Evolutionary conservation across 2,888 invertebrate species (phyloP), one percentile per base, ranked within the genome.

Genomic region (Drosophila infuscata): DNA sequence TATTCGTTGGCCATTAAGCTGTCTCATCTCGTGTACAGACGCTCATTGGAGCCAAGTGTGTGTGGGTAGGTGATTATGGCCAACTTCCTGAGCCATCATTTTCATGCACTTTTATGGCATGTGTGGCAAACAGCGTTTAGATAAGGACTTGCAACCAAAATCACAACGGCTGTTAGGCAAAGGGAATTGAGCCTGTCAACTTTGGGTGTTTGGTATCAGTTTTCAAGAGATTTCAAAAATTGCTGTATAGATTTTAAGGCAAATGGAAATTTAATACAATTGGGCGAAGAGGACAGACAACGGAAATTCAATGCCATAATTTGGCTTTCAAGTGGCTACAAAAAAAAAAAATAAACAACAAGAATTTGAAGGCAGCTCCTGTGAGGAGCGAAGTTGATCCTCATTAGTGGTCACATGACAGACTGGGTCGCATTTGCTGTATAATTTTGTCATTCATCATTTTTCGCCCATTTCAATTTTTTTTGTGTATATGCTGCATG

Each of bases 391-490:
- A 70, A 82, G 89, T 83, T 87, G 85, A 89, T 89, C 87, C 88
- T 88, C 88, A 88, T 88, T 88, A 89, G 89, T 88, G 87, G 87
- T 85, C 89, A 89, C 85, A 88, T 88, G 89, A 89, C 87, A 85
- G 80, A 52, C 62, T 56, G 83, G 79, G 69, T 76, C 81, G 88
- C 86, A 85, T 83, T 88, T 86, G 85, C 85, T 89, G 87, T 85
- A 89, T 88, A 88, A 88, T 88, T 89, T 85, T 85, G 89, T 89
- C 89, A 89, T 88, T 88, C 87, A 88, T 88, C 85, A 88, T 88
- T 88, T 88, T 88, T 88, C 83, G 82, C 82, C 83, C 85, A 85
- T 88, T 88, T 88, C 51, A 51, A 71, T 74, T 83, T 8, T 20
- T 3, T 15, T 38, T 30, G 7, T 25, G 17, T 29, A 25, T 65